These are phyloP conservation scores for Propsilocerus akamusi DNA, from an alignment of 1,140 invertebrate species.

Conservation along the genomic window DNA sequence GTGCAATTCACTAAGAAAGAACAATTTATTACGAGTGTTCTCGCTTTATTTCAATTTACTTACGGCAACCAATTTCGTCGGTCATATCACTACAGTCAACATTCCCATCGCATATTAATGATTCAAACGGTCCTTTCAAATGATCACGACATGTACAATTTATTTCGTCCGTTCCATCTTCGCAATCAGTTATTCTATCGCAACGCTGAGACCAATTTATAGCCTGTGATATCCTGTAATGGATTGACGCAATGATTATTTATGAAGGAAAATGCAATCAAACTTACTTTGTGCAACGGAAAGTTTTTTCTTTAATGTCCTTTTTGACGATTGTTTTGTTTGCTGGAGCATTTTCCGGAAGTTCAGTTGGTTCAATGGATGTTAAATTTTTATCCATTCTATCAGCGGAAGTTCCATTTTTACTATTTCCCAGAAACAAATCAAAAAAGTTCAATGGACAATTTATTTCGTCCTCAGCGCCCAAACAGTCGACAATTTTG, in stretches of 20 bases:
- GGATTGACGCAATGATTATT: conserved; percentile 9
- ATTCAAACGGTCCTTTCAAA: conserved; percentile 25
- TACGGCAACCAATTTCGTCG: conserved; percentile 56
- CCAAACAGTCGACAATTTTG: conserved; percentile 48
- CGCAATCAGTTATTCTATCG: conserved; percentile 51
- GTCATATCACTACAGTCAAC: conserved; percentile 52
- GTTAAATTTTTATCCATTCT: not conserved
- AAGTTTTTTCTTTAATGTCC: conserved; percentile 10
- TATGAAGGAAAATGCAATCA: no score
- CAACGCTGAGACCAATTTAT: conserved; percentile 40
- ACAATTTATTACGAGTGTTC: not conserved
- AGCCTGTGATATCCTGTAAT: conserved; percentile 38
- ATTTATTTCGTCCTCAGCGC: conserved; percentile 54
- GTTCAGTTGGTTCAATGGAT: conserved; percentile 12
- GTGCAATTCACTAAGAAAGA: not conserved
- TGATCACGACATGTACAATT: conserved; percentile 54
- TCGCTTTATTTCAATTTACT: conserved; percentile 8
- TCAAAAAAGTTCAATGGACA: conserved; percentile 27
- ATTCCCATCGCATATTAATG: conserved; percentile 56
- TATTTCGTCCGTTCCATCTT: conserved; percentile 62
- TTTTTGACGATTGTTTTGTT: not conserved
- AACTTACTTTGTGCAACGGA: conserved; percentile 23
- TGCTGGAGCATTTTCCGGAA: conserved; percentile 15
- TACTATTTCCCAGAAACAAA: conserved; percentile 9
- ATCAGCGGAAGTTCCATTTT: not conserved